phyloP scores from a whole-genome alignment of 2,888 invertebrate genomes.

The Phaedon cochleariae region DNA sequence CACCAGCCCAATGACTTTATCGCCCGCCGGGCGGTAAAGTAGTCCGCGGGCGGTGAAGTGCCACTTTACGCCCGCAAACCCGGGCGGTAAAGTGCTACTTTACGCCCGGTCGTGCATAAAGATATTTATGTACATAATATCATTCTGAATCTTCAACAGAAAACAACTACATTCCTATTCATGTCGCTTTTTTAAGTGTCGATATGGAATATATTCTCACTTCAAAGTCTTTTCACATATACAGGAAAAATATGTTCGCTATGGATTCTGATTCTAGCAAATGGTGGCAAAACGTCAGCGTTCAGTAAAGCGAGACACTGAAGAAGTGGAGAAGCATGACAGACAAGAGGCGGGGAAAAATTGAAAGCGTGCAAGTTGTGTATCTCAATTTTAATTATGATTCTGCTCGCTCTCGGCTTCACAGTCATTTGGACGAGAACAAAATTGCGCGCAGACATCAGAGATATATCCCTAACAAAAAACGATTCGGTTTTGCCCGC shows the following conservation, averaged over 20 bases:
- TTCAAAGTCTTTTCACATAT: too few relatives aligned
- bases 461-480: conserved; percentile 56
- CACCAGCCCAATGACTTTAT: too few relatives aligned
- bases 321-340: neutral
- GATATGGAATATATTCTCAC: too few relatives aligned
- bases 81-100: too few relatives aligned
- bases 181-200: too few relatives aligned
- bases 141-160: too few relatives aligned
- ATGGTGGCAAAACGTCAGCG: neutral
- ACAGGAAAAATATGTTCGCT: neutral
- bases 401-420: conserved; percentile 52
- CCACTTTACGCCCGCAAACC: too few relatives aligned
- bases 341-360: conserved; percentile 13
- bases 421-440: conserved; percentile 60
- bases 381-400: conserved; percentile 57
- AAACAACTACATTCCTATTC: too few relatives aligned
- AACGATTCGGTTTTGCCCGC: conserved; percentile 52
- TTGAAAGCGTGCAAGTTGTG: conserved; percentile 40
- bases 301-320: neutral
- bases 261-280: neutral
- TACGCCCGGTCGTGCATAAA: too few relatives aligned
- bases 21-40: too few relatives aligned
- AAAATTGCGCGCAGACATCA: conserved; percentile 57
- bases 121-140: too few relatives aligned
- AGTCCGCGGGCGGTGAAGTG: too few relatives aligned